Evolutionary conservation across 2,113 vertebrate genomes (phyloP).

Genomic region (Meriones unguiculatus): DNA sequence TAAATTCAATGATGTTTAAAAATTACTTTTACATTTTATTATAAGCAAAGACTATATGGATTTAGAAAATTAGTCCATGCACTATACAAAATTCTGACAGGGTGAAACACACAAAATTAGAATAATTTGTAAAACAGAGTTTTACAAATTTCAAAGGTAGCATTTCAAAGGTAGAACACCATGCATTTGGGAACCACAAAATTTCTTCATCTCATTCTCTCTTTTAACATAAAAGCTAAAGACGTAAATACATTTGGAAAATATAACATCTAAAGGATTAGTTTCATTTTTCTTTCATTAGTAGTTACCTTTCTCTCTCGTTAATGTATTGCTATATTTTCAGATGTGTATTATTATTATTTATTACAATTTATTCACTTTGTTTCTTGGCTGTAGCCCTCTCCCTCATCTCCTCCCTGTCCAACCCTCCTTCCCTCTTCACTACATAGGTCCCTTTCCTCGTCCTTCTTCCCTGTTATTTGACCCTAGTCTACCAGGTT

Average conservation of each 20-base stretch:
- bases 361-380: too few relatives aligned
- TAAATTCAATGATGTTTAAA: conserved; percentile 9
- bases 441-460: too few relatives aligned
- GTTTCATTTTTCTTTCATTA: neutral
- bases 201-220: neutral
- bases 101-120: neutral
- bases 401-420: too few relatives aligned
- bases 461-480: too few relatives aligned
- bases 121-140: neutral
- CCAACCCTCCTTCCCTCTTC: too few relatives aligned
- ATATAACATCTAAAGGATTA: neutral
- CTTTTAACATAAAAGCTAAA: conserved; percentile 21
- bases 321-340: neutral
- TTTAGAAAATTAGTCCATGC: conserved; percentile 11
- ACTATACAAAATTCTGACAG: neutral
- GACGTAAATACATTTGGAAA: neutral
- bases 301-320: too few relatives aligned
- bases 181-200: neutral
- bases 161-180: neutral
- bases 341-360: too few relatives aligned
- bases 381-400: too few relatives aligned
- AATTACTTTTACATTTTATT: conserved; percentile 37
- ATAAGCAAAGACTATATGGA: neutral
- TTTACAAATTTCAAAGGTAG: too few relatives aligned
- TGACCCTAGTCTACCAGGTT: too few relatives aligned